Conservation (phyloP, 1,140 invertebrate species). For the Cherax quadricarinatus region DNA sequence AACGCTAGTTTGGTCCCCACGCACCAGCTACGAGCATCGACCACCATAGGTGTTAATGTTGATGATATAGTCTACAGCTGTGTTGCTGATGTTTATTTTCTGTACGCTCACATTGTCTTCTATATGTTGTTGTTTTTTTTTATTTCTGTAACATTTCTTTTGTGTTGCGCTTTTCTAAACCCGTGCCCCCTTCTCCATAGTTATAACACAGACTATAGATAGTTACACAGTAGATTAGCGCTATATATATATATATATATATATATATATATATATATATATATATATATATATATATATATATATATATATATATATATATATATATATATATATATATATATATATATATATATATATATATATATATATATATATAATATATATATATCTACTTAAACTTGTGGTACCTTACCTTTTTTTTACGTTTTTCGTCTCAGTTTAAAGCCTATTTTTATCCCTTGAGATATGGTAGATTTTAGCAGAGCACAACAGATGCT, state of each 20-base stretch:
- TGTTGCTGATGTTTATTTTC: conserved; percentile 59
- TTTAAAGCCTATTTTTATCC: conserved; percentile 47
- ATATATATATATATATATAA: conserved; percentile 31
- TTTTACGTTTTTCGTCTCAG: conserved; percentile 30
- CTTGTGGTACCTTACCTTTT: conserved; percentile 44
- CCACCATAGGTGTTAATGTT: conserved; percentile 14
- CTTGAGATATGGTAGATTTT: conserved; percentile 33
- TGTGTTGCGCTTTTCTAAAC: conserved; percentile 65
- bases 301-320: conserved; percentile 57
- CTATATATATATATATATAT: conserved; percentile 46
- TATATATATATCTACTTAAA: conserved; percentile 56
- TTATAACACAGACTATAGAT: conserved; percentile 65
- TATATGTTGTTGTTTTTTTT: conserved; percentile 69
- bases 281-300: conserved; percentile 63
- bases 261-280: conserved; percentile 63
- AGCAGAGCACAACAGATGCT: neutral
- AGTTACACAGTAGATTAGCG: conserved; percentile 47
- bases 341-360: conserved; percentile 47
- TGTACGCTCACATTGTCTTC: conserved; percentile 72
- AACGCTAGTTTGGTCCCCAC: neutral
- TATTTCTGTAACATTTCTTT: conserved; percentile 51
- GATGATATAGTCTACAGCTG: conserved; percentile 35
- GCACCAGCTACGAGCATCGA: neutral
- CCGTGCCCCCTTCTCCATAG: conserved; percentile 69
- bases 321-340: conserved; percentile 39